Percentiles rank a stretch among this genome's conserved stretches.
Evolutionary conservation across 2,113 vertebrate genomes (phyloP).

Genomic region (Xenus cinereus): DNA sequence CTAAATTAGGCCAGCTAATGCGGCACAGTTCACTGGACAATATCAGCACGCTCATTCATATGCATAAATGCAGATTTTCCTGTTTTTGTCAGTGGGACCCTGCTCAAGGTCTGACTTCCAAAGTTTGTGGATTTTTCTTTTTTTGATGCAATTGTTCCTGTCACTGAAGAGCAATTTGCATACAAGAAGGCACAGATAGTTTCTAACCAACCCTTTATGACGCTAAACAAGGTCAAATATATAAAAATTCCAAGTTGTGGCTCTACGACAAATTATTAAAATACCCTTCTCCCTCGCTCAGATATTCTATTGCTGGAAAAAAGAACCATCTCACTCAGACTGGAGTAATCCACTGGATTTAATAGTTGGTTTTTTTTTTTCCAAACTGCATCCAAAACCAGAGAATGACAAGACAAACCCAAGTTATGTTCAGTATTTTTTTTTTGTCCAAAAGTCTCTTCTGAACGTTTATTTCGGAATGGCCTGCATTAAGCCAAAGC

Average conservation of each 20-base stretch:
- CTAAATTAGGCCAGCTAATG: background rate
- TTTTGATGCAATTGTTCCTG: fast-evolving
- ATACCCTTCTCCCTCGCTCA: background rate
- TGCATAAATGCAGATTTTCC: background rate
- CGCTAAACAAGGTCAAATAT: background rate
- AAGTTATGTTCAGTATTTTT: background rate
- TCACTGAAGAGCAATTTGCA: background rate
- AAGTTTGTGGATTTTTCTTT: background rate
- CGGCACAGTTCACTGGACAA: background rate
- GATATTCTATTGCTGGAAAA: background rate
- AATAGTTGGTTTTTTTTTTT: background rate
- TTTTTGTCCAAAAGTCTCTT: background rate
- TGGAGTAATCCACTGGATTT: constrained; percentile 27
- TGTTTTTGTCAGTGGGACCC: background rate
- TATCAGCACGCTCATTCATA: background rate
- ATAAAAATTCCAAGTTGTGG: background rate
- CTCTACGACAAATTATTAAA: background rate
- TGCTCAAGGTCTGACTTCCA: background rate
- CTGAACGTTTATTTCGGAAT: background rate
- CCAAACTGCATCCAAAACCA: background rate
- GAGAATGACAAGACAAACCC: background rate
- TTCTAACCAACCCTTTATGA: background rate
- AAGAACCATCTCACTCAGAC: background rate
- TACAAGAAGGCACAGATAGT: background rate
- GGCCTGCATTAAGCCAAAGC: background rate